Conservation (phyloP, 2,113 vertebrate genomes). For the Fulmarus glacialis region DNA sequence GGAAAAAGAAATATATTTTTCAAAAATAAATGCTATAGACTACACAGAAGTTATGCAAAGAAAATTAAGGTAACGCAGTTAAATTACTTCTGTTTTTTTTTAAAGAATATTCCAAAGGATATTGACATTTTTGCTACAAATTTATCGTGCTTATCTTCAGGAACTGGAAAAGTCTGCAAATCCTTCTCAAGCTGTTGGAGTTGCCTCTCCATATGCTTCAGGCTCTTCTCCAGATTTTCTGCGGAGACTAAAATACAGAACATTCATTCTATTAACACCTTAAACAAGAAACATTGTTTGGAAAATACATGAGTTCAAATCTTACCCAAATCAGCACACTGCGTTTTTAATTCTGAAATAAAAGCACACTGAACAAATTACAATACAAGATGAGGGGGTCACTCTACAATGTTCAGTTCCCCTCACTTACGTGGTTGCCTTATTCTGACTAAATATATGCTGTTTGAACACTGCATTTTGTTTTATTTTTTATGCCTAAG, state of each 20-base stretch:
- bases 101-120: conserved; percentile 83
- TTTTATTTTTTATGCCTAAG: neutral
- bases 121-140: conserved; percentile 96
- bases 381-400: neutral
- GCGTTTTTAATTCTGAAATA: neutral
- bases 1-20: neutral
- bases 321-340: neutral
- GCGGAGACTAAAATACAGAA: conserved; percentile 87
- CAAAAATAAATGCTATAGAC: neutral
- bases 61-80: conserved; percentile 22
- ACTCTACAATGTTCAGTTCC: neutral
- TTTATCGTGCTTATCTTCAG: conserved; percentile 90
- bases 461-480: neutral
- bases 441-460: neutral
- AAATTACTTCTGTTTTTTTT: neutral
- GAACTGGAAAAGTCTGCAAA: conserved; percentile 91
- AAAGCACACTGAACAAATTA: neutral
- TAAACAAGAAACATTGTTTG: conserved; percentile 28
- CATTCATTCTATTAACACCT: conserved; percentile 53
- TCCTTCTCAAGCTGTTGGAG: conserved; percentile 96
- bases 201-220: conserved; percentile 95
- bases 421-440: neutral
- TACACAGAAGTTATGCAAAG: conserved; percentile 30
- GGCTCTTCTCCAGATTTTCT: conserved; percentile 95
- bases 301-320: neutral